Evolutionary conservation across 2,888 invertebrate genomes (phyloP).

Genomic region (Drosophila vallismaia): DNA sequence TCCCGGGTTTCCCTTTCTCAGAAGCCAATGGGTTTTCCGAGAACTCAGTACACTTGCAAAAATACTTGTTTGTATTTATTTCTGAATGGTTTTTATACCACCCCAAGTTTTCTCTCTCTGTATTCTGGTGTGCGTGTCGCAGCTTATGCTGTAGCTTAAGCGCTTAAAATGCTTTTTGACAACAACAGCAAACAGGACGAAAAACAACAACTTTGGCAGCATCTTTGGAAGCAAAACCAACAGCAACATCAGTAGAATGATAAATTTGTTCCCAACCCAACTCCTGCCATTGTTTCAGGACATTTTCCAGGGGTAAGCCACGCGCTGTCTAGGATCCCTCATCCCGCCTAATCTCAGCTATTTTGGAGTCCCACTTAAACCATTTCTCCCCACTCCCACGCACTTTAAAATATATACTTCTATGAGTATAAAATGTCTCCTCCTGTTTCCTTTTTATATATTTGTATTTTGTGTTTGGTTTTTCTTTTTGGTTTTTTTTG

Average conservation of each 20-base stretch:
- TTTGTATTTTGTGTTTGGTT: slow-evolving; percentile 37
- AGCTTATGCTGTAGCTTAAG: slow-evolving; percentile 64
- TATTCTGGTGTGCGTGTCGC: slow-evolving; percentile 63
- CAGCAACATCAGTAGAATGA: slow-evolving; percentile 47
- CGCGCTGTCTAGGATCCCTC: slow-evolving; percentile 32
- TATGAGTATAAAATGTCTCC: slow-evolving; percentile 32
- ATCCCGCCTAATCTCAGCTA: slow-evolving; percentile 12
- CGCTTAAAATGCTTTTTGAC: slow-evolving; percentile 78
- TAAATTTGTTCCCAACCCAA: slow-evolving; percentile 61
- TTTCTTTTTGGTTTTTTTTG: slow-evolving; percentile 5
- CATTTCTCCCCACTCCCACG: slow-evolving; percentile 1
- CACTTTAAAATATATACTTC: slow-evolving; percentile 21
- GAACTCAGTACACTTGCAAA: neutral
- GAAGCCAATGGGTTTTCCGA: neutral
- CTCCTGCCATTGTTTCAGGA: slow-evolving; percentile 33
- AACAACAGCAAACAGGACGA: slow-evolving; percentile 44
- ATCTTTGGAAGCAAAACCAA: neutral
- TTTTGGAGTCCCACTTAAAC: slow-evolving; percentile 26
- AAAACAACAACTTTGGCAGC: slow-evolving; percentile 11
- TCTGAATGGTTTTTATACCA: too few species aligned
- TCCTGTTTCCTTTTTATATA: slow-evolving; percentile 39
- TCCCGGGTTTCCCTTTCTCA: too few species aligned
- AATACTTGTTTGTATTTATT: neutral
- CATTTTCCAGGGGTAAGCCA: slow-evolving; percentile 37
- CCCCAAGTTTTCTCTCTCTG: neutral